Conservation (phyloP, 2,888 invertebrate species). For the Drosophila robusta region DNA sequence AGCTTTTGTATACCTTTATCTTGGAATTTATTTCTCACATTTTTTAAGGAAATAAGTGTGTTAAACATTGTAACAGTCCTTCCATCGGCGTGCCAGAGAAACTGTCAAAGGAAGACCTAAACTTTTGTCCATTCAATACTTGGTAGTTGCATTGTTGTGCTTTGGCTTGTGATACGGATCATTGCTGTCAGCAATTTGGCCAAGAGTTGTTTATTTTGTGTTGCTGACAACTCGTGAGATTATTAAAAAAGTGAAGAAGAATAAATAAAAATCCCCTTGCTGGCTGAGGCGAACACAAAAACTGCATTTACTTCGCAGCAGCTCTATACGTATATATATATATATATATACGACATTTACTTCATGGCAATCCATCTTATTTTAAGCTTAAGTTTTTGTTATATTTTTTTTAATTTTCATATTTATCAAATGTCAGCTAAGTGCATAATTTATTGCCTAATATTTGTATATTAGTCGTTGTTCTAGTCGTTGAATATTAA, state of each 20-base stretch:
- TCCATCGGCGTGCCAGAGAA: neutral
- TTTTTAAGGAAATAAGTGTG: neutral
- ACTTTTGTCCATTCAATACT: neutral
- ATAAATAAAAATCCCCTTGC: neutral
- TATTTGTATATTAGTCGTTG: too few species aligned
- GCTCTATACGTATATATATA: neutral
- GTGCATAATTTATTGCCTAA: too few species aligned
- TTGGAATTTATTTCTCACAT: too few species aligned
- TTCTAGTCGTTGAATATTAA: too few species aligned
- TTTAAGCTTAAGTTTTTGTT: neutral
- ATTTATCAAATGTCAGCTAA: too few species aligned
- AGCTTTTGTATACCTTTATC: too few species aligned
- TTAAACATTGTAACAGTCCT: neutral
- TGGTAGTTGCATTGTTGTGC: slow-evolving; percentile 1
- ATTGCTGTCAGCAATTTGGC: slow-evolving; percentile 1
- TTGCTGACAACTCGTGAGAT: neutral
- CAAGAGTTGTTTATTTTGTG: neutral
- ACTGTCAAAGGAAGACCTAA: neutral
- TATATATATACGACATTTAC: neutral
- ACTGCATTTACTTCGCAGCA: slow-evolving; percentile 9
- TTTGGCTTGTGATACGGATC: slow-evolving; percentile 7
- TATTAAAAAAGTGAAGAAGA: neutral
- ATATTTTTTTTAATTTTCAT: neutral
- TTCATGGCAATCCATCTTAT: slow-evolving; percentile 6
- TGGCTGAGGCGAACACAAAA: neutral